phyloP scores from a whole-genome alignment of 1,140 invertebrate species.

The Temnothorax curvispinosus region DNA sequence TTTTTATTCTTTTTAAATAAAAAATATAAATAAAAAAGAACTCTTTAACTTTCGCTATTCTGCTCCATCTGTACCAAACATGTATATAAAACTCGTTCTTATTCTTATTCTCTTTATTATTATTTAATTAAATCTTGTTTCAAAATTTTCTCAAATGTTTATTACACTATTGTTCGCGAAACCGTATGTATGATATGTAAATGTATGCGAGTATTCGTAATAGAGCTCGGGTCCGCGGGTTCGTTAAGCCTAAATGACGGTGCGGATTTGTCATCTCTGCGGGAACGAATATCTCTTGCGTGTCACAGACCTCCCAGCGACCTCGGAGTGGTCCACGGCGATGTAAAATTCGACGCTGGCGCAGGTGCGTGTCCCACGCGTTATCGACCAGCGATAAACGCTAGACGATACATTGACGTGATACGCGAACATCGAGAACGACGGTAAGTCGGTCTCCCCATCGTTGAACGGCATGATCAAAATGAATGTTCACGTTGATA shows the following conservation, averaged over 20 bases:
- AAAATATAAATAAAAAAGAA: not conserved
- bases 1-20: not conserved
- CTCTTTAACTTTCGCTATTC: not conserved
- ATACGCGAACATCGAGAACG: slow-evolving; percentile 20
- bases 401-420: slow-evolving; percentile 63
- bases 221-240: too few relatives aligned
- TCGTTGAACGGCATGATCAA: slow-evolving; percentile 43
- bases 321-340: slow-evolving; percentile 54
- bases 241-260: slow-evolving; percentile 17
- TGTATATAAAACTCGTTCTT: not conserved
- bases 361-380: slow-evolving; percentile 68
- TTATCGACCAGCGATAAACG: slow-evolving; percentile 79
- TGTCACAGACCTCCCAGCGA: slow-evolving; percentile 68
- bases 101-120: not conserved
- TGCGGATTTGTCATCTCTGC: not conserved
- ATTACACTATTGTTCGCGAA: not conserved
- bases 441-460: slow-evolving; percentile 41
- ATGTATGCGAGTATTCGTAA: not conserved
- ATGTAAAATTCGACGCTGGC: slow-evolving; percentile 47
- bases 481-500: slow-evolving; percentile 65
- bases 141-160: not conserved
- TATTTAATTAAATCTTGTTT: not conserved
- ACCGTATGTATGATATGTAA: not conserved
- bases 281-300: not conserved
- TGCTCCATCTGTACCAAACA: not conserved